A percentile compares a stretch with the other conserved stretches of the same genome.
Evolutionary conservation across 92 coral and sea anemone species (phyloP).

Genomic region (Hydrozoanthus gracilis): DNA sequence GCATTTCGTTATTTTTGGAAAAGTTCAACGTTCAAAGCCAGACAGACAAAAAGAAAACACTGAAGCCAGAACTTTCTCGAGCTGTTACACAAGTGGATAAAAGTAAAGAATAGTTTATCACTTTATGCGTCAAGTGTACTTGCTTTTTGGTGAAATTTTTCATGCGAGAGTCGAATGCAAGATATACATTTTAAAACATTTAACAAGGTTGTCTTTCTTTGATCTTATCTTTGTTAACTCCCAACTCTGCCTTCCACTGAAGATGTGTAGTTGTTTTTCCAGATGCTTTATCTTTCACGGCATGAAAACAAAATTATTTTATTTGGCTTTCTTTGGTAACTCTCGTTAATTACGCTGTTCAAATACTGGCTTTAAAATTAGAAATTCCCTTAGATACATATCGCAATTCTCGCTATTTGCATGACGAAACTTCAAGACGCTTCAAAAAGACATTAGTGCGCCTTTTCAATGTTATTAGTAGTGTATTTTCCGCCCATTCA

Average conservation of each 20-base stretch:
- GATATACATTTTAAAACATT: no score
- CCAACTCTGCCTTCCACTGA: neutral
- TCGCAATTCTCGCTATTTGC: neutral
- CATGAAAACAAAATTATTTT: constrained; percentile 30
- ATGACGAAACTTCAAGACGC: neutral
- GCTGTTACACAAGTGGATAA: no score
- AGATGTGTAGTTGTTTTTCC: neutral
- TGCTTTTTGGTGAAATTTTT: neutral
- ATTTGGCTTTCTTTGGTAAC: constrained; percentile 9
- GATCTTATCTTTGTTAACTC: constrained; percentile 17
- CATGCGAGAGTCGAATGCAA: neutral
- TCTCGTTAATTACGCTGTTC: constrained; percentile 8
- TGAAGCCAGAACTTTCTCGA: no score
- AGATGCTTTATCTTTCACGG: constrained; percentile 18
- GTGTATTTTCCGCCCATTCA: neutral
- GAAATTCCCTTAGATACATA: neutral
- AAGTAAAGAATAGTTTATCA: no score
- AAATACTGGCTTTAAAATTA: neutral
- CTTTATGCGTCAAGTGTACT: neutral
- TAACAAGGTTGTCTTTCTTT: neutral
- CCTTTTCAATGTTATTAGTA: constrained; percentile 1
- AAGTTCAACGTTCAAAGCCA: neutral
- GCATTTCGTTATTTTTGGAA: constrained; percentile 5
- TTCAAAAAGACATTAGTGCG: neutral
- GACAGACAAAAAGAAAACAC: no score